Evolutionary conservation across 2,113 vertebrate genomes (phyloP), one percentile per base, ranked within the genome.

Genomic region (Actinemys pallida): DNA sequence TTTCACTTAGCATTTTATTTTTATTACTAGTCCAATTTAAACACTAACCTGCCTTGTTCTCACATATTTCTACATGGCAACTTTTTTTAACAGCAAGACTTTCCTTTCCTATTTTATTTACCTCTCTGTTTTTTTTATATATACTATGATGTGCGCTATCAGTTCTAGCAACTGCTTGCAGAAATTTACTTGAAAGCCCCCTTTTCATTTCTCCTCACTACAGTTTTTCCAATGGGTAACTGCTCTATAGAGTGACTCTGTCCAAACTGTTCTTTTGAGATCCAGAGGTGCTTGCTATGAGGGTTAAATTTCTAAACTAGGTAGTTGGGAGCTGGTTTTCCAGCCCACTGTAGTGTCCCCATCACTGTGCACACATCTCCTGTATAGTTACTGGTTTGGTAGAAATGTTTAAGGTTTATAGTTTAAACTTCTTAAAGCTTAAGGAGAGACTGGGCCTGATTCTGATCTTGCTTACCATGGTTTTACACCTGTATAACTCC

Each of bases 231-330:
- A 93, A 59, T 94, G 95, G 86, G 94, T 91, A 93, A n/a, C 84
- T 0, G 0, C 57, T 94, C 90, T 84, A 8, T 0, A 87, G 84
- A 94, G 88, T 20, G 6, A 81, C 87, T 72, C 87, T 59, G 59
- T 95, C 91, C 92, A 94, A 75, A 94, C 89, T 84, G 75, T 89
- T 90, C 91, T 93, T 96, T 94, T 95, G 92, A 94, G 92, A 97
- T 29, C 94, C 87, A 88, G 89, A 93, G 72, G 75, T 89, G 75
- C 84, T 86, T 92, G 92, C 94, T 92, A 86, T 22, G 24, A 90
- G 54, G 89, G 93, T 94, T 93, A 94, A 87, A 89, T 95, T 95
- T 95, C 84, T 87, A 92, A 83, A 65, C 72, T 35, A 88, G 29
- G 16, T 13, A 91, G 82, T 80, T 93, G 65, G 49, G 24, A 86